Conservation (phyloP, 1,140 invertebrate species). For the Aradophagus sp. region DNA sequence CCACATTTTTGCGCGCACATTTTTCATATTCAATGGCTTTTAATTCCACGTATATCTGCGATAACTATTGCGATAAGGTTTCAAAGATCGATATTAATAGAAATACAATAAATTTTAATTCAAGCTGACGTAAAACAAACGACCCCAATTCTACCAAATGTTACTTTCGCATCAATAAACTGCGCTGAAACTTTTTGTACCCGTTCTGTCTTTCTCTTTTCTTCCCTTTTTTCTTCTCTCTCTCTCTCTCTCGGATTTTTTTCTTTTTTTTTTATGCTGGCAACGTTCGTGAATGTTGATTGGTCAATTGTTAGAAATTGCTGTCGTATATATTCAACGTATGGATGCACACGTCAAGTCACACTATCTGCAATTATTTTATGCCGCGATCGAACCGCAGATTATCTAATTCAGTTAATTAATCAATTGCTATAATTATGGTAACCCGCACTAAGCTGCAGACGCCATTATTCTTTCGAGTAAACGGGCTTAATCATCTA, state of each 20-base stretch:
- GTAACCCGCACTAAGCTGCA: conserved; percentile 45
- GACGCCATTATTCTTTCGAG: conserved; percentile 42
- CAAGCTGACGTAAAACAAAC: conserved; percentile 13
- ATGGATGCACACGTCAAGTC: conserved; percentile 29
- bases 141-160: conserved; percentile 29
- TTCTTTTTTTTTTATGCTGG: conserved; percentile 18
- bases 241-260: conserved; percentile 6
- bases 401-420: conserved; percentile 73
- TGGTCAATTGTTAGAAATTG: conserved; percentile 65
- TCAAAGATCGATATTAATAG: conserved; percentile 38
- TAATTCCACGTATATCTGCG: conserved; percentile 2
- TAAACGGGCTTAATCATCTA: conserved; percentile 50
- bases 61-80: conserved; percentile 24
- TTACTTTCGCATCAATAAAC: conserved; percentile 28
- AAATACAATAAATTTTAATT: conserved; percentile 45
- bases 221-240: too few species aligned
- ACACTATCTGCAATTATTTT: conserved; percentile 62
- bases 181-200: conserved; percentile 3
- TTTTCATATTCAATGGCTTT: neutral
- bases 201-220: neutral
- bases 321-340: conserved; percentile 40
- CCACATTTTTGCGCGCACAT: neutral
- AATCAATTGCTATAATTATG: conserved; percentile 71
- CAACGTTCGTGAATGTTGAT: conserved; percentile 60
- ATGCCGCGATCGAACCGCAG: conserved; percentile 64